These are phyloP conservation scores for Drosophila borborema DNA, from an alignment of 2,888 invertebrate species.

Conservation along the genomic window DNA sequence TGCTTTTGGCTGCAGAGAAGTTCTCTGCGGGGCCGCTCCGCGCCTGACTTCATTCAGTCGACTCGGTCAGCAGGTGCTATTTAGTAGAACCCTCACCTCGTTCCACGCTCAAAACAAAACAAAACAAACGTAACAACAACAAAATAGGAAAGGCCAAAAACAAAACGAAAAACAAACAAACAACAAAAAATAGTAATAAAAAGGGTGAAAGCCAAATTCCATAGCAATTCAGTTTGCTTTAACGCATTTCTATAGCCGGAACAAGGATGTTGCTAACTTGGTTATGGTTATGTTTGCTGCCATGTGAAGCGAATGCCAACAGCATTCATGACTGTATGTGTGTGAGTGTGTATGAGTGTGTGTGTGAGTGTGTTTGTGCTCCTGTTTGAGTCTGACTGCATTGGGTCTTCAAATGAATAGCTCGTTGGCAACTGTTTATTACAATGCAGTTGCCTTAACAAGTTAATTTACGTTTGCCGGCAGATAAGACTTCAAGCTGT, in stretches of 20 bases:
- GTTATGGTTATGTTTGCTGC: constrained; percentile 70
- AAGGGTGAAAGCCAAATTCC: constrained; percentile 71
- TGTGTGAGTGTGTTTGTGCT: background rate
- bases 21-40: constrained; percentile 23
- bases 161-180: background rate
- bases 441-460: constrained; percentile 33
- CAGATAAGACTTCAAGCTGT: constrained; percentile 6
- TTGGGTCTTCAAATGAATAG: constrained; percentile 35
- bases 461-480: constrained; percentile 19
- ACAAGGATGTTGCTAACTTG: constrained; percentile 73
- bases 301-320: constrained; percentile 31
- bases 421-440: constrained; percentile 46
- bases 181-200: background rate
- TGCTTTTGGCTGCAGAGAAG: constrained; percentile 67
- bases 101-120: constrained; percentile 21
- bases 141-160: constrained; percentile 18
- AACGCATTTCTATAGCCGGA: constrained; percentile 77
- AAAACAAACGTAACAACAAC: constrained; percentile 6
- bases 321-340: constrained; percentile 15
- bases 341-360: background rate
- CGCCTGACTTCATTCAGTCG: constrained; percentile 28
- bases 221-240: constrained; percentile 58
- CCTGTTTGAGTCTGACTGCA: constrained; percentile 3
- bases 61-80: constrained; percentile 53
- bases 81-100: constrained; percentile 10